These are phyloP conservation scores for Drosophila punjabiensis DNA, from an alignment of 1,140 invertebrate genomes.

Conservation along the genomic window DNA sequence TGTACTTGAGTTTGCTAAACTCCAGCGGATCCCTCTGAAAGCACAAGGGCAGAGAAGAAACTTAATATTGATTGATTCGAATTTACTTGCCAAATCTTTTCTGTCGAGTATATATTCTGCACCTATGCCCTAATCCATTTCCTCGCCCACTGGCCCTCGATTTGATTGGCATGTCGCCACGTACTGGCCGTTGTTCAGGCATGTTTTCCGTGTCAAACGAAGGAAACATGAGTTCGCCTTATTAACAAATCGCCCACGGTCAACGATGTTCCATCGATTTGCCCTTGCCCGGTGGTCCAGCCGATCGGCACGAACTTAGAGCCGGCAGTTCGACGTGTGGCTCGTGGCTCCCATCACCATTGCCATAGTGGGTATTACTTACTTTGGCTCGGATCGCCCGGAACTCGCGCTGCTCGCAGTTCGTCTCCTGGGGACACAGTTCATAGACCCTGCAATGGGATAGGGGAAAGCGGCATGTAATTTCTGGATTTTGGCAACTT, in stretches of 20 bases:
- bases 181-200: slow-evolving; percentile 53
- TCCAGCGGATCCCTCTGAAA: slow-evolving; percentile 80
- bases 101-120: neutral
- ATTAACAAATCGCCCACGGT: slow-evolving; percentile 42
- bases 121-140: slow-evolving; percentile 15
- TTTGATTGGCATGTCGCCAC: slow-evolving; percentile 50
- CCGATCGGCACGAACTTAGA: slow-evolving; percentile 54
- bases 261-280: slow-evolving; percentile 35
- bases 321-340: slow-evolving; percentile 31
- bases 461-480: slow-evolving; percentile 2
- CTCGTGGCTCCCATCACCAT: slow-evolving; percentile 37
- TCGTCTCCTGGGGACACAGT: slow-evolving; percentile 78
- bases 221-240: slow-evolving; percentile 47
- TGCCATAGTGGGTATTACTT: slow-evolving; percentile 50
- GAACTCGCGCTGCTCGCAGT: slow-evolving; percentile 80
- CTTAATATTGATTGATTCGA: neutral
- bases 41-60: neutral
- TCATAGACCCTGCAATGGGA: slow-evolving; percentile 70
- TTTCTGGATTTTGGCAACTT: slow-evolving; percentile 35
- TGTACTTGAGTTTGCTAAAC: slow-evolving; percentile 80
- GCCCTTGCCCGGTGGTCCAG: slow-evolving; percentile 27
- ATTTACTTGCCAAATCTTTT: neutral
- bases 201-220: slow-evolving; percentile 70
- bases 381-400: slow-evolving; percentile 81
- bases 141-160: neutral